A percentile compares a stretch with the other conserved stretches of the same genome.
These are phyloP conservation scores for Crotalus horridus DNA, from an alignment of 2,113 vertebrate species.

Conservation along the genomic window DNA sequence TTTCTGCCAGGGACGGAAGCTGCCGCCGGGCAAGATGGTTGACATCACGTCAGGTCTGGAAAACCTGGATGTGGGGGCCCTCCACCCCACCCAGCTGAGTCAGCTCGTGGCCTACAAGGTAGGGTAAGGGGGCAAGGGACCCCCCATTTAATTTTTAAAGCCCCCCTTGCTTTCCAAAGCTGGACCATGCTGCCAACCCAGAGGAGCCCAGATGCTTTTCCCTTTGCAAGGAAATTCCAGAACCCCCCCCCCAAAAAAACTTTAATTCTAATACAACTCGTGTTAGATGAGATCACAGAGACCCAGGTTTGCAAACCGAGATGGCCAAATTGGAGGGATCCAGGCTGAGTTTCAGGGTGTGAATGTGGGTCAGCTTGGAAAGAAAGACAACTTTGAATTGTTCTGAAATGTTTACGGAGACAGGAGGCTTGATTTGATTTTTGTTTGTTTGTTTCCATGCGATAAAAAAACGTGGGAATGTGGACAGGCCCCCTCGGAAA, in stretches of 20 bases:
- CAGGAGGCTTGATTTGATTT: not conserved
- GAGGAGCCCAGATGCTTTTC: no score
- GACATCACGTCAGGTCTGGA: not conserved
- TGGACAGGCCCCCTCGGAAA: no score
- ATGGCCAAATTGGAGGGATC: not conserved
- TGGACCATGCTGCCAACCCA: not conserved
- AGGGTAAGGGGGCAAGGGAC: not conserved
- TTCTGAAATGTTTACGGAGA: not conserved
- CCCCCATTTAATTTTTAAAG: not conserved
- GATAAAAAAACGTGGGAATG: no score
- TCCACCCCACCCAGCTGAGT: conserved; percentile 28
- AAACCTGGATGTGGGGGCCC: not conserved
- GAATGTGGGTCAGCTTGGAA: not conserved
- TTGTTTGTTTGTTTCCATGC: not conserved
- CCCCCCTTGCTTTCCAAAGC: not conserved
- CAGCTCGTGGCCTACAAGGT: conserved; percentile 57
- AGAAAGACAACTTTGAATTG: not conserved
- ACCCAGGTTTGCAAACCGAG: not conserved
- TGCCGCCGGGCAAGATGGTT: conserved; percentile 39
- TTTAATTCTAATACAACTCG: not conserved
- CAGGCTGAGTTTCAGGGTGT: not conserved
- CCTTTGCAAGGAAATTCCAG: not conserved
- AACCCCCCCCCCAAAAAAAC: not conserved
- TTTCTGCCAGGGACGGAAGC: conserved; percentile 5
- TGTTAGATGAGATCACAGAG: not conserved